A percentile compares a stretch with the other conserved stretches of the same genome.
Conservation (phyloP, 2,797 vertebrate genomes). For the Myotis planiceps region DNA sequence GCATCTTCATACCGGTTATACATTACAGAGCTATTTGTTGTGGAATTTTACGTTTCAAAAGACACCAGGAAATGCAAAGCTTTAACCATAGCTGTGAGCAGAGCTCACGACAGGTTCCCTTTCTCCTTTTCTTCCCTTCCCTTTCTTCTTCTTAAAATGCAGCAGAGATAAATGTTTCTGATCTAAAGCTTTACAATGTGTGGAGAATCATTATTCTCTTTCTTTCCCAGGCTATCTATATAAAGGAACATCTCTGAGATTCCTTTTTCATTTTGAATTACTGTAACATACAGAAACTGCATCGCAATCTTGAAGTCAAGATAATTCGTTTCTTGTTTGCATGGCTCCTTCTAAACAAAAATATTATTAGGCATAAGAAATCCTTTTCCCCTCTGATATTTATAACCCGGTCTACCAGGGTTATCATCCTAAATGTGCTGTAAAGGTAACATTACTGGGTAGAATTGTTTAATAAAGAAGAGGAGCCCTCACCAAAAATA, state of each 20-base stretch:
- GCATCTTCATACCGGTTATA: conserved; percentile 83
- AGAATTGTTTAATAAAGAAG: conserved; percentile 63
- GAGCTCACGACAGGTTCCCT: conserved; percentile 68
- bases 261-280: conserved; percentile 69
- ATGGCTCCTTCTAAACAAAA: conserved; percentile 80
- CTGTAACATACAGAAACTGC: conserved; percentile 80
- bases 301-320: conserved; percentile 77
- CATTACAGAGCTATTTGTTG: conserved; percentile 86
- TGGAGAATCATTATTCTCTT: conserved; percentile 64
- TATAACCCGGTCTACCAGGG: conserved; percentile 81
- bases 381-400: conserved; percentile 63
- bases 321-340: conserved; percentile 82
- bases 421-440: conserved; percentile 76
- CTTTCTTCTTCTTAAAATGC: conserved; percentile 55
- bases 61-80: conserved; percentile 79
- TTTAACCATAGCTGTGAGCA: conserved; percentile 75
- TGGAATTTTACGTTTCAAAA: conserved; percentile 84
- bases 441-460: conserved; percentile 71
- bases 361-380: conserved; percentile 78
- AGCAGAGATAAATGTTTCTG: conserved; percentile 52
- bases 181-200: conserved; percentile 75
- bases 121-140: neutral
- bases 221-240: conserved; percentile 56
- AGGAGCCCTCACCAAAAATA: conserved; percentile 68
- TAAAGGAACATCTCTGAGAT: conserved; percentile 64